These are phyloP conservation scores for Gasteruption jaculator DNA, from an alignment of 2,888 invertebrate species.

Conservation along the genomic window DNA sequence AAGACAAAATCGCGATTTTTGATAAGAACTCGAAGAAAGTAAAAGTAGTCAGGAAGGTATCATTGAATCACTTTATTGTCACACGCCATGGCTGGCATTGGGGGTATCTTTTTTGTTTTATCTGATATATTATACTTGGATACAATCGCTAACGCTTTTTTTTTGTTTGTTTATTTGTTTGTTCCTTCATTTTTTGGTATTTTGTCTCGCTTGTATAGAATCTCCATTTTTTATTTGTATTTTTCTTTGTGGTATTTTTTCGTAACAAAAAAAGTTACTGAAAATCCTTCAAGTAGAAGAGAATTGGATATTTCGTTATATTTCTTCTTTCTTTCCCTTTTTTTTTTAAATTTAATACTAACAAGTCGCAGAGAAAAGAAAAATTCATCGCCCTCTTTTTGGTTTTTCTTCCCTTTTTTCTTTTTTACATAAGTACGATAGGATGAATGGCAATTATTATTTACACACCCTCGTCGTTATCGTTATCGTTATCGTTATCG, in stretches of 20 bases:
- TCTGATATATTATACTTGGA: slow-evolving; percentile 47
- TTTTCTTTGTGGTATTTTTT: not conserved
- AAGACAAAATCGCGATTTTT: slow-evolving; percentile 2
- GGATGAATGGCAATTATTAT: too few species aligned
- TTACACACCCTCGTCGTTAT: too few species aligned
- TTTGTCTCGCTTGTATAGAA: slow-evolving; percentile 5
- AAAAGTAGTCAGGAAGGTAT: slow-evolving; percentile 28
- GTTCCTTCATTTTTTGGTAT: slow-evolving; percentile 14
- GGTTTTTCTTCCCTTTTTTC: too few species aligned
- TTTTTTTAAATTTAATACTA: too few species aligned
- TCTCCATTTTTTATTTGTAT: slow-evolving; percentile 6
- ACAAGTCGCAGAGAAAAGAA: too few species aligned
- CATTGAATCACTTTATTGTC: slow-evolving; percentile 52
- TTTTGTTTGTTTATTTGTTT: slow-evolving; percentile 36
- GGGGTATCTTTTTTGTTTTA: slow-evolving; percentile 49
- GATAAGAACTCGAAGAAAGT: slow-evolving; percentile 4
- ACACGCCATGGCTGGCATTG: slow-evolving; percentile 50
- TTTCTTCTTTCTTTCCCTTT: too few species aligned
- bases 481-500: too few species aligned
- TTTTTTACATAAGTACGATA: too few species aligned
- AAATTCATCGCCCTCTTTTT: too few species aligned
- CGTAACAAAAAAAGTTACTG: too few species aligned
- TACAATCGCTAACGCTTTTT: slow-evolving; percentile 47
- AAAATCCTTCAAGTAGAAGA: too few species aligned
- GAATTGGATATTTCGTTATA: too few species aligned